These are phyloP conservation scores for Piaya cayana DNA, from an alignment of 2,113 vertebrate genomes.

Conservation along the genomic window DNA sequence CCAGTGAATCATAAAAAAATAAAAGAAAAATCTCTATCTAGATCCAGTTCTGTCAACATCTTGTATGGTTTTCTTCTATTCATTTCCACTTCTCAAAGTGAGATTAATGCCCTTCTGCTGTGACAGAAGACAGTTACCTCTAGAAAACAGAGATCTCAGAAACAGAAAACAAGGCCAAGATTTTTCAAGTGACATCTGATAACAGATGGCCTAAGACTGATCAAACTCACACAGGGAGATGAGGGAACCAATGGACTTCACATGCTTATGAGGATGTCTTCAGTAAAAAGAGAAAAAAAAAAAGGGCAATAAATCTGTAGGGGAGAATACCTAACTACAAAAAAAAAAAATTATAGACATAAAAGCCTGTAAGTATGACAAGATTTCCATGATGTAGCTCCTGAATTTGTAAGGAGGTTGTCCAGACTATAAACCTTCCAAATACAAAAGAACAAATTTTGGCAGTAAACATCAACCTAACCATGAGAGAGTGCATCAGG, in stretches of 20 bases:
- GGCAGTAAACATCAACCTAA: background rate
- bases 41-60: background rate
- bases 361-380: background rate
- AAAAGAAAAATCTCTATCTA: background rate
- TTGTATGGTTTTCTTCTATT: background rate
- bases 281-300: background rate
- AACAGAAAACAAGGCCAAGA: slow-evolving; percentile 14
- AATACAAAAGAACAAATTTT: background rate
- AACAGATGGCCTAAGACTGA: background rate
- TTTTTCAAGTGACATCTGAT: slow-evolving; percentile 14
- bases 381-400: background rate
- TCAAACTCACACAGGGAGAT: background rate
- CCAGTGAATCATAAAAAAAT: background rate
- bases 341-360: background rate
- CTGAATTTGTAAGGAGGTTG: background rate
- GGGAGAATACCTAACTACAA: background rate
- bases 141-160: background rate
- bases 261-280: background rate
- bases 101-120: background rate
- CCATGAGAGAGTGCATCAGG: background rate
- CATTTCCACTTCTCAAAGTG: slow-evolving; percentile 4
- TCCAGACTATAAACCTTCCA: background rate
- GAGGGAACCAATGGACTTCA: background rate
- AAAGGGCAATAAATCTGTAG: no score
- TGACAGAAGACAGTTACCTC: background rate